phyloP scores from a whole-genome alignment of 1,140 invertebrate species.

The Diploscapter pachys region DNA sequence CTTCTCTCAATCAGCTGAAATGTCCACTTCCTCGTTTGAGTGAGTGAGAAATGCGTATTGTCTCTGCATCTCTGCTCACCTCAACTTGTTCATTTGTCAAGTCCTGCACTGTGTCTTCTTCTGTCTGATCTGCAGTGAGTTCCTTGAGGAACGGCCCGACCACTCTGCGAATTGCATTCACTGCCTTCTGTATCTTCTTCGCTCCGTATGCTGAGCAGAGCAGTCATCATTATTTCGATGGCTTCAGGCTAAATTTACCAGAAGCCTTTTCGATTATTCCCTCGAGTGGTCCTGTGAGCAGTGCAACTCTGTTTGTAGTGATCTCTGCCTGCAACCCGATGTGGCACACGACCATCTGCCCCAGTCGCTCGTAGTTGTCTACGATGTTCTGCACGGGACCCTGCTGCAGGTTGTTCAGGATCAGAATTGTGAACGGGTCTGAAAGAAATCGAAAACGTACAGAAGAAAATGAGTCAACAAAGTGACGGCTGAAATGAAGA shows the following conservation, averaged over 20 bases:
- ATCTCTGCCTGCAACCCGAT: slow-evolving; percentile 22
- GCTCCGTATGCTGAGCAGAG: slow-evolving; percentile 18
- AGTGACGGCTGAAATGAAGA: background rate
- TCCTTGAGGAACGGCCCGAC: slow-evolving; percentile 21
- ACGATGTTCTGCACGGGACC: slow-evolving; percentile 27
- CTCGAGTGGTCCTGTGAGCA: slow-evolving; percentile 25
- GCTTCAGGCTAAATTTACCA: background rate
- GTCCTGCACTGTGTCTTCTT: slow-evolving; percentile 12
- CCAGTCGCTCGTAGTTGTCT: slow-evolving; percentile 19
- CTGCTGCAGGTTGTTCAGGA: slow-evolving; percentile 21
- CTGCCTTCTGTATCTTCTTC: slow-evolving; percentile 5
- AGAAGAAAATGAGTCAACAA: background rate
- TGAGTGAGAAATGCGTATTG: no score
- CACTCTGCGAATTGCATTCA: background rate
- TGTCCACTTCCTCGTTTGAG: no score
- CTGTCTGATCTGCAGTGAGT: slow-evolving; percentile 12
- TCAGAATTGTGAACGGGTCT: slow-evolving; percentile 24
- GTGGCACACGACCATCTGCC: slow-evolving; percentile 27
- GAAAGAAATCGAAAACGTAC: background rate
- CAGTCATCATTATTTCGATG: background rate
- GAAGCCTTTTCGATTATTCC: slow-evolving; percentile 16
- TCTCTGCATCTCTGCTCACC: background rate
- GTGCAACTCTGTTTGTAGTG: slow-evolving; percentile 15
- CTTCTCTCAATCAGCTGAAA: no score
- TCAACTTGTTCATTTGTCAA: slow-evolving; percentile 9